These are phyloP conservation scores for Anaspis maculata DNA, from an alignment of 2,888 invertebrate species.

Conservation along the genomic window DNA sequence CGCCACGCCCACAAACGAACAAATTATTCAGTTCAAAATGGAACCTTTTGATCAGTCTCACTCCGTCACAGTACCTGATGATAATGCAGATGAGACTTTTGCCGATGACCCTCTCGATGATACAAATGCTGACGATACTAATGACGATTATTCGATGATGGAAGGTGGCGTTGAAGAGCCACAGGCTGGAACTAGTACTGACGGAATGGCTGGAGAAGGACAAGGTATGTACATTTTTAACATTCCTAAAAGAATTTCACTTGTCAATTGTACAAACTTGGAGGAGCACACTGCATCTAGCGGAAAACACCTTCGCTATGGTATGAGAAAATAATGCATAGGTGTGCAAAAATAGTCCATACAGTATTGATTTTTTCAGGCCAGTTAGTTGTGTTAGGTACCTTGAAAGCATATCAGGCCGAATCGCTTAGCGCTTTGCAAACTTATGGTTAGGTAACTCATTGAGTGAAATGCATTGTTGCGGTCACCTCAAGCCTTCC, in stretches of 20 bases:
- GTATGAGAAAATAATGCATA: too few relatives aligned
- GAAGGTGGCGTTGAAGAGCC: slow-evolving; percentile 37
- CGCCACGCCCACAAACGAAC: slow-evolving; percentile 15
- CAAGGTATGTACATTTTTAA: slow-evolving; percentile 37
- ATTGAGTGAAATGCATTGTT: too few relatives aligned
- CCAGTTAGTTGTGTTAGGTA: too few relatives aligned
- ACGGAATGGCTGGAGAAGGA: slow-evolving; percentile 33
- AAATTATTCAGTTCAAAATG: slow-evolving; percentile 36
- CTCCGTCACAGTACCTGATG: slow-evolving; percentile 25
- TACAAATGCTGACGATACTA: slow-evolving; percentile 29
- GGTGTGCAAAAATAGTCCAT: too few relatives aligned
- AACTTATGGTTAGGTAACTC: too few relatives aligned
- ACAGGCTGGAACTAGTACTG: slow-evolving; percentile 38
- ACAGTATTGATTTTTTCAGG: too few relatives aligned
- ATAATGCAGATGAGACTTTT: slow-evolving; percentile 31
- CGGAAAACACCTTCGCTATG: too few relatives aligned
- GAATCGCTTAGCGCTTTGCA: too few relatives aligned
- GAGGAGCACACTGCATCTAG: slow-evolving; percentile 11
- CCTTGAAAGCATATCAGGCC: too few relatives aligned
- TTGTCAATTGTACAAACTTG: slow-evolving; percentile 13
- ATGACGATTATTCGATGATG: slow-evolving; percentile 37
- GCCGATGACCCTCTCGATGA: slow-evolving; percentile 33
- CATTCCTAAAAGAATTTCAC: slow-evolving; percentile 5
- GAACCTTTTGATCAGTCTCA: slow-evolving; percentile 37
- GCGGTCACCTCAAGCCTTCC: too few relatives aligned